A percentile compares a stretch with the other conserved stretches of the same genome.
These are phyloP conservation scores for Caiman crocodilus DNA, from an alignment of 2,797 vertebrate species.

Conservation along the genomic window DNA sequence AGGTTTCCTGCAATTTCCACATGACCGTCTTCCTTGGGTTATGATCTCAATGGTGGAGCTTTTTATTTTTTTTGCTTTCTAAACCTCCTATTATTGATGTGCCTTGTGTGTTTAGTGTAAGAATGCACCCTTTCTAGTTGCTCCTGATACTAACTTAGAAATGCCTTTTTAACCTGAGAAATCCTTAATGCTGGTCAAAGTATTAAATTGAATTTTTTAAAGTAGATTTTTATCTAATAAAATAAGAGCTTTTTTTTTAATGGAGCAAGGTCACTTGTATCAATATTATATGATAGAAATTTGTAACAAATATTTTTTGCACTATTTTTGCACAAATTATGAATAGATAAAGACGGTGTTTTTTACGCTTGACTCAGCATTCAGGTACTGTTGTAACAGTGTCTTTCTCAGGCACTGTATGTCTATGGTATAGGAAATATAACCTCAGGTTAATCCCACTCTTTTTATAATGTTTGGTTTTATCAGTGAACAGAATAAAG, in stretches of 20 bases:
- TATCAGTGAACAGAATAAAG: constrained; percentile 27
- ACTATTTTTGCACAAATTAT: neutral
- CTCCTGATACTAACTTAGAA: constrained; percentile 29
- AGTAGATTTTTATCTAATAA: neutral
- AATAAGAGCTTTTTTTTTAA: neutral
- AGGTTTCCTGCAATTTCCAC: neutral
- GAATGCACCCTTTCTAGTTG: neutral
- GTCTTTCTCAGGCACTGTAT: neutral
- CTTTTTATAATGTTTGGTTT: neutral
- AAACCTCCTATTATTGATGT: constrained; percentile 16
- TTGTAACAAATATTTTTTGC: neutral
- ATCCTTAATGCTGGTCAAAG: constrained; percentile 3
- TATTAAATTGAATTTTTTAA: constrained; percentile 57
- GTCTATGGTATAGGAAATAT: constrained; percentile 12
- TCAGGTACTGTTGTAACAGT: neutral
- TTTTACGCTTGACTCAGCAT: neutral
- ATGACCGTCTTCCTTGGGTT: neutral
- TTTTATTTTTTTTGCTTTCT: constrained; percentile 13
- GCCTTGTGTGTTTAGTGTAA: neutral
- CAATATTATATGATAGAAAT: neutral
- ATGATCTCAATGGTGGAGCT: neutral
- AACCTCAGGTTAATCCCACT: neutral
- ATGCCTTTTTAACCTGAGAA: constrained; percentile 14
- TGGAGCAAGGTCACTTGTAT: neutral
- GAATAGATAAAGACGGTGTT: neutral